A percentile compares a stretch with the other conserved stretches of the same genome.
These are phyloP conservation scores for Tachina lurida DNA, from an alignment of 2,888 invertebrate genomes.

Conservation along the genomic window DNA sequence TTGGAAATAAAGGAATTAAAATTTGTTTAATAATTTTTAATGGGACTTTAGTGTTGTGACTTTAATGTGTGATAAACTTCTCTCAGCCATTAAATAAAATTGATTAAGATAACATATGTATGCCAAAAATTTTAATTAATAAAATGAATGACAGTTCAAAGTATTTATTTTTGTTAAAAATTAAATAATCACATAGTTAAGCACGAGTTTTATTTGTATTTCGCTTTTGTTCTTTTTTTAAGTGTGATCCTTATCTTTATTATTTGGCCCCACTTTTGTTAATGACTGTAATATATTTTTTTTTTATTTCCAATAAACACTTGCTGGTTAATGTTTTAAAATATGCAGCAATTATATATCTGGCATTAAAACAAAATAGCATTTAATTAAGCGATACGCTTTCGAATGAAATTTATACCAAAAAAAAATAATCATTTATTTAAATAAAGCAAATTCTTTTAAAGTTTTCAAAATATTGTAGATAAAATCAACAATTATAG, in stretches of 20 bases:
- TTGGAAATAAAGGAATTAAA: too few species aligned
- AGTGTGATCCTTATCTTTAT: slow-evolving; percentile 35
- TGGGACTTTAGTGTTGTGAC: background rate
- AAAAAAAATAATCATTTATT: background rate
- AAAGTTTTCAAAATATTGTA: background rate
- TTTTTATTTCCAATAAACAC: background rate
- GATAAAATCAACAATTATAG: background rate
- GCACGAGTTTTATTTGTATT: slow-evolving; percentile 15
- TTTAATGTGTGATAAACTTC: background rate
- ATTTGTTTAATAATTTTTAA: background rate
- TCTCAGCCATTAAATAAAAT: background rate
- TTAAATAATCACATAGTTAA: background rate
- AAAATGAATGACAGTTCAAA: background rate
- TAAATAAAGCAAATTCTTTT: background rate
- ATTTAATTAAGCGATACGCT: background rate
- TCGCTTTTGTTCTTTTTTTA: background rate
- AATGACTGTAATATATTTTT: background rate
- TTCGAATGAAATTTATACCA: background rate
- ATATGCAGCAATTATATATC: background rate
- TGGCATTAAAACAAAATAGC: background rate
- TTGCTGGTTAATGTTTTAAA: background rate
- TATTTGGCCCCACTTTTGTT: background rate
- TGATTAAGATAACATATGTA: background rate
- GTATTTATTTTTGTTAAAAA: background rate
- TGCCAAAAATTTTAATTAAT: background rate